phyloP scores from a whole-genome alignment of 2,888 invertebrate species.

The Labia minor region DNA sequence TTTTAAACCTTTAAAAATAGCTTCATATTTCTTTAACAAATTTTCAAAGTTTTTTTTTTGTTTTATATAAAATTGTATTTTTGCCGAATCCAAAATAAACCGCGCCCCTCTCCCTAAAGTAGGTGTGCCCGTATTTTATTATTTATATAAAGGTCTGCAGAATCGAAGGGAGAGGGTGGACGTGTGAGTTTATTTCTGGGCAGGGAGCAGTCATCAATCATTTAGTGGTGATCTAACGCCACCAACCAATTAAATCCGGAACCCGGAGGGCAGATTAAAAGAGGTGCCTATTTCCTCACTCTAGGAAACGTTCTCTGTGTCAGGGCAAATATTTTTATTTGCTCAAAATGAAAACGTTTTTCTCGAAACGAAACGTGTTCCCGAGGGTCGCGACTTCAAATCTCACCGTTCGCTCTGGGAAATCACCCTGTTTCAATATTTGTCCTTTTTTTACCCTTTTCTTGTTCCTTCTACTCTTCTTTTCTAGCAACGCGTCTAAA shows the following conservation, averaged over 20 bases:
- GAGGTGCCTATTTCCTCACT: constrained; percentile 1
- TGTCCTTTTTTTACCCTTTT: constrained; percentile 13
- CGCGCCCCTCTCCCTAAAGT: no score
- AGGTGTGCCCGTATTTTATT: no score
- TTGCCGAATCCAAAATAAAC: no score
- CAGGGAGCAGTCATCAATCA: background rate
- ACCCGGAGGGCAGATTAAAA: background rate
- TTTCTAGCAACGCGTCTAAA: background rate
- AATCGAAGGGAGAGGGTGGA: no score
- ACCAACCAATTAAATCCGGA: background rate
- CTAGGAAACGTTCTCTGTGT: background rate
- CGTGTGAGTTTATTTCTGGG: background rate
- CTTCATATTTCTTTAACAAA: no score
- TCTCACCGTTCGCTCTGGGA: constrained; percentile 13
- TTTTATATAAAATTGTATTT: no score
- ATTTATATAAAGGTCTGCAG: no score
- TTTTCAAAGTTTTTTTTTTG: no score
- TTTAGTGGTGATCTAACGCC: background rate
- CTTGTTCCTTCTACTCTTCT: background rate
- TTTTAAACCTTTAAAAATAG: no score
- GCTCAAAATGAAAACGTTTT: background rate
- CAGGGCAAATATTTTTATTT: constrained; percentile 13
- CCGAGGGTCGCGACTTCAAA: constrained; percentile 13
- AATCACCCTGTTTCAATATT: constrained; percentile 13
- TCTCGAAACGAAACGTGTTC: constrained; percentile 5